A percentile compares a stretch with the other conserved stretches of the same genome.
phyloP scores from a whole-genome alignment of 2,113 vertebrate species.

The Hystrix cristata region DNA sequence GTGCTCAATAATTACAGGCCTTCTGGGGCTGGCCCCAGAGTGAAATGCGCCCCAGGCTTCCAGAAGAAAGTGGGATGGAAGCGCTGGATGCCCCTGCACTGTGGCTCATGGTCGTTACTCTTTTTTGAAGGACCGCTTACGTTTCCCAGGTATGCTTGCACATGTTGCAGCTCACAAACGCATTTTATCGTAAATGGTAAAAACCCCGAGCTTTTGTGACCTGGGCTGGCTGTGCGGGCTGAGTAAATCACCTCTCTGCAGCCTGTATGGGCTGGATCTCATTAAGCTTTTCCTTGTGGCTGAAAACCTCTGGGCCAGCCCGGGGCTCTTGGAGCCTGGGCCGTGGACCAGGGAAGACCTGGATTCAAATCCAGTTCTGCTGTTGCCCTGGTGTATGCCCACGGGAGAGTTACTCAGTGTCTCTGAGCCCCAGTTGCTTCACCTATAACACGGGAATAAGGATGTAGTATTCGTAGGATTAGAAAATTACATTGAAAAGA shows the following conservation, averaged over 20 bases:
- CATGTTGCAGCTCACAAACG: background rate
- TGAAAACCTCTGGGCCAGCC: too few relatives aligned
- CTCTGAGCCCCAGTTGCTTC: background rate
- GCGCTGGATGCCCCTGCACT: accelerated
- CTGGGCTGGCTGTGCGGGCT: background rate
- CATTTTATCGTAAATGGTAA: background rate
- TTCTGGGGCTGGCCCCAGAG: background rate
- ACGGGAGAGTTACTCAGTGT: background rate
- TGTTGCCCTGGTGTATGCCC: background rate
- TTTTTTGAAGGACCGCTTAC: too few relatives aligned
- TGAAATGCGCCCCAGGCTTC: accelerated
- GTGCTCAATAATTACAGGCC: background rate
- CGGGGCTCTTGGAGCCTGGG: background rate
- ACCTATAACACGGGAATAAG: background rate
- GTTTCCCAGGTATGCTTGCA: background rate
- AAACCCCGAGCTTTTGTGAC: background rate
- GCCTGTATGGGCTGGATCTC: background rate
- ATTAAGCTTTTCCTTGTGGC: background rate
- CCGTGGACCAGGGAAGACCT: background rate
- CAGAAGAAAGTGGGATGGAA: accelerated
- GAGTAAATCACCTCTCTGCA: too few relatives aligned
- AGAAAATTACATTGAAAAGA: background rate
- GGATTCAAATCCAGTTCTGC: background rate
- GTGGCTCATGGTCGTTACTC: background rate
- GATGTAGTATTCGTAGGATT: background rate